A percentile compares a stretch with the other conserved stretches of the same genome.
These are phyloP conservation scores for Alethe diademata DNA, from an alignment of 2,113 vertebrate species.

Conservation along the genomic window DNA sequence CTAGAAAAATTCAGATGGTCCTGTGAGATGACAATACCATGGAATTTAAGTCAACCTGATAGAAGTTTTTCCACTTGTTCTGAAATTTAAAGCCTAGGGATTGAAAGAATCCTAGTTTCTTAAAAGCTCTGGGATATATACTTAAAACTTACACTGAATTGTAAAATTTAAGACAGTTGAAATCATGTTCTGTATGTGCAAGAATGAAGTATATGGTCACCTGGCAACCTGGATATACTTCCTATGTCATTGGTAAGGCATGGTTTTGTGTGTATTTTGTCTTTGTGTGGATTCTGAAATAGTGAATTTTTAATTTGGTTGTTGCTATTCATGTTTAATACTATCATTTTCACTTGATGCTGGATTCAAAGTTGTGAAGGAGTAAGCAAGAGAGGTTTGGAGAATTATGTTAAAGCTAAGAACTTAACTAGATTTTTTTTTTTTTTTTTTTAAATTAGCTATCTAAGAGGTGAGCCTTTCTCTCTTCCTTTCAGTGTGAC, in stretches of 20 bases:
- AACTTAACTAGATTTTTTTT: not conserved
- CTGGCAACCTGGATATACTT: not conserved
- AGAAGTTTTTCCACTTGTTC: not conserved
- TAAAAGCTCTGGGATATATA: not conserved
- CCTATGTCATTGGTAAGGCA: not conserved
- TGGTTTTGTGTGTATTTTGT: not conserved
- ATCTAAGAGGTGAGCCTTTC: not conserved
- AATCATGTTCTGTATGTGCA: not conserved
- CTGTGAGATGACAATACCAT: not conserved
- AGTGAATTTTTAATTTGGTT: not conserved
- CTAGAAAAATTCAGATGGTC: not conserved
- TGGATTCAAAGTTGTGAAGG: not conserved
- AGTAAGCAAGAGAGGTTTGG: not conserved
- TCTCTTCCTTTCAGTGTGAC: not conserved
- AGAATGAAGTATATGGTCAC: not conserved
- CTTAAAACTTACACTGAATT: not conserved
- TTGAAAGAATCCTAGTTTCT: not conserved
- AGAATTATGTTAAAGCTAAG: not conserved
- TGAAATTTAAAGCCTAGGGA: not conserved
- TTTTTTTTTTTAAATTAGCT: not conserved
- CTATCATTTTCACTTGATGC: not conserved
- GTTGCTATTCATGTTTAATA: not conserved
- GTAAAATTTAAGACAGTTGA: not conserved
- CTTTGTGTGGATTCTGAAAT: not conserved
- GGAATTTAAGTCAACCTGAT: not conserved